These are phyloP conservation scores for Sinelater perroti DNA, from an alignment of 2,888 invertebrate species.

Conservation along the genomic window DNA sequence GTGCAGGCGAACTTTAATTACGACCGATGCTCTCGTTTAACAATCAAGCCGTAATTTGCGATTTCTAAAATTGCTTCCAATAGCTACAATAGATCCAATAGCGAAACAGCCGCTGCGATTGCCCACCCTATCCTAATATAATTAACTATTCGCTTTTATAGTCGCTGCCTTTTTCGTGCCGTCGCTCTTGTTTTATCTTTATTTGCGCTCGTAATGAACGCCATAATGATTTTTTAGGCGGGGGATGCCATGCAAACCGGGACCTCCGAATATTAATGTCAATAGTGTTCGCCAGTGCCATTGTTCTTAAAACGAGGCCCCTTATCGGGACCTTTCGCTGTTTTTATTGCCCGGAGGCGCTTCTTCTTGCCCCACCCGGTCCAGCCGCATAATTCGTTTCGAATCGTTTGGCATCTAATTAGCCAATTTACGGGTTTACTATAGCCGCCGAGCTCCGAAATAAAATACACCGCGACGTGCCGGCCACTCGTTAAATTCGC, in stretches of 20 bases:
- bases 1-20: slow-evolving; percentile 35
- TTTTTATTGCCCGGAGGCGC: slow-evolving; percentile 52
- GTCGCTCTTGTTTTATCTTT: slow-evolving; percentile 54
- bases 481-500: slow-evolving; percentile 9
- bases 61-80: slow-evolving; percentile 29
- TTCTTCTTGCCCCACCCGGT: slow-evolving; percentile 26
- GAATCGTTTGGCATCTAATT: slow-evolving; percentile 51
- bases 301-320: slow-evolving; percentile 57
- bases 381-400: slow-evolving; percentile 29
- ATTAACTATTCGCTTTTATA: slow-evolving; percentile 56
- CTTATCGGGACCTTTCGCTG: slow-evolving; percentile 57
- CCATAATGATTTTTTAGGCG: slow-evolving; percentile 58
- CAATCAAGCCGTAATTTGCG: slow-evolving; percentile 28
- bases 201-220: slow-evolving; percentile 56
- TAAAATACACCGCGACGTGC: slow-evolving; percentile 16
- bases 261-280: slow-evolving; percentile 56
- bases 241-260: slow-evolving; percentile 49
- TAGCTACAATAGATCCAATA: slow-evolving; percentile 23
- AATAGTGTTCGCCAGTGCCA: slow-evolving; percentile 57
- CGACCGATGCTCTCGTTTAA: slow-evolving; percentile 20
- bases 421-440: slow-evolving; percentile 47
- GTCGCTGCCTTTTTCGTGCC: slow-evolving; percentile 51
- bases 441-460: slow-evolving; percentile 10
- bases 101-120: slow-evolving; percentile 28
- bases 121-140: slow-evolving; percentile 44